Evolutionary conservation across 2,888 invertebrate species (phyloP), one percentile per base, ranked within the genome.

Genomic region (Drosophila quasianomalipes): DNA sequence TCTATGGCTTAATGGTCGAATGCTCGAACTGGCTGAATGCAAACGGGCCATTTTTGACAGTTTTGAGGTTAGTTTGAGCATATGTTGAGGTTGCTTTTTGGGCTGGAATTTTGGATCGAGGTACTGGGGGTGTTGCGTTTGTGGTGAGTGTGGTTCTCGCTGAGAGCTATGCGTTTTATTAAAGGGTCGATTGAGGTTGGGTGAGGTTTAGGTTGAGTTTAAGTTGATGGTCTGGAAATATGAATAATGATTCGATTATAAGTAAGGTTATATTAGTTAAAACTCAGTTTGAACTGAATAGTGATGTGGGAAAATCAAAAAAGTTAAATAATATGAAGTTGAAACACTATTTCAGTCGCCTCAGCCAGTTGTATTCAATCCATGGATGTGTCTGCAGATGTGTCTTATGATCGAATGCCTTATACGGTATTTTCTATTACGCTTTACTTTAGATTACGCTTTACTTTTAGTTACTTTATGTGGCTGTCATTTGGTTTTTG

Each of bases 21-120:
- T 67, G 52, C 41, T 53, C 33, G 52, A 74, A 72, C 70, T 81
- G 82, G 70, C 74, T 72, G 75, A 55, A 65, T 57, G 66, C 63
- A 55, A 63, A 62, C 73, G 41, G 49, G 61, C 57, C 66, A n/a
- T 53, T 57, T 82, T 60, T 57, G 74, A 81, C 72, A 82, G 67
- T 55, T 79, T 84, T 84, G 87, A 76, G 87, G 79, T 81, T 82
- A 64, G 68, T 54, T 60, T 73, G 68, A 60, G 73, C 57, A 37
- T 31, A 51, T n/a, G 54, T 67, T 68, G 52, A 62, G 72, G 64
- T 64, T 57, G 33, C n/a, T 69, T 33, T 41, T 16, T 47, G 37
- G 44, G 61, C 30, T 58, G 28, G 39, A 57, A 47, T 47, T 51
- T 55, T 49, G 31, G 33, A 47, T 37, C 5, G 9, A 47, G 9